Evolutionary conservation across 2,797 vertebrate genomes (phyloP).

Genomic region (Parauchenoglanis punctatus): DNA sequence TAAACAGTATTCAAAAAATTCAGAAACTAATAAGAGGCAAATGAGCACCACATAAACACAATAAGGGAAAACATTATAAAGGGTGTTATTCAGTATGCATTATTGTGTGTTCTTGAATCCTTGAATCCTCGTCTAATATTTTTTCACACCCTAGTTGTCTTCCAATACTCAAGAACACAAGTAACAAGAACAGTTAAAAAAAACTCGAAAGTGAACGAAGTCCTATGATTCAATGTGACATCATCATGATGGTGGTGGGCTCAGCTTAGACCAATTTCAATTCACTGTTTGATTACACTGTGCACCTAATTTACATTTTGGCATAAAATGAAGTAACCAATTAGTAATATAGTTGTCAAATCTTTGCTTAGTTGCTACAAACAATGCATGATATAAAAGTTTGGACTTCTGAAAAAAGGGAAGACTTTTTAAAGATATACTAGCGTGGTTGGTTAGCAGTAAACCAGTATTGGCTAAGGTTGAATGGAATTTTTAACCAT

Average conservation of each 20-base stretch:
- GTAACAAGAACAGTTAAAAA: no score
- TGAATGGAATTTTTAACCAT: neutral
- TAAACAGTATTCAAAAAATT: neutral
- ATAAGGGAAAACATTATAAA: neutral
- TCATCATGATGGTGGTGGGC: neutral
- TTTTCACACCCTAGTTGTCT: neutral
- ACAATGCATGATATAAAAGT: no score
- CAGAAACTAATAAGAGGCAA: neutral
- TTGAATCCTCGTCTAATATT: neutral
- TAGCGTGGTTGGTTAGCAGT: neutral
- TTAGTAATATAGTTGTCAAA: neutral
- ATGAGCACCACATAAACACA: neutral
- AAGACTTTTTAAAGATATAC: no score
- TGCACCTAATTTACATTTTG: neutral
- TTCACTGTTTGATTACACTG: neutral
- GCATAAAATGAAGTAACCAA: neutral
- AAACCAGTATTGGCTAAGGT: neutral
- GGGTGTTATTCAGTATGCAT: neutral
- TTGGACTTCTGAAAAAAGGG: no score
- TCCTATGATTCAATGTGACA: neutral
- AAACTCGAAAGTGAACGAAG: neutral
- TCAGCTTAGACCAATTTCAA: neutral
- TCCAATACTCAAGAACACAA: neutral
- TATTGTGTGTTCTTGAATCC: neutral
- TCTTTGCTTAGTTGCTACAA: neutral